Conservation (phyloP, 2,113 vertebrate species). For the Aldabrachelys gigantea region DNA sequence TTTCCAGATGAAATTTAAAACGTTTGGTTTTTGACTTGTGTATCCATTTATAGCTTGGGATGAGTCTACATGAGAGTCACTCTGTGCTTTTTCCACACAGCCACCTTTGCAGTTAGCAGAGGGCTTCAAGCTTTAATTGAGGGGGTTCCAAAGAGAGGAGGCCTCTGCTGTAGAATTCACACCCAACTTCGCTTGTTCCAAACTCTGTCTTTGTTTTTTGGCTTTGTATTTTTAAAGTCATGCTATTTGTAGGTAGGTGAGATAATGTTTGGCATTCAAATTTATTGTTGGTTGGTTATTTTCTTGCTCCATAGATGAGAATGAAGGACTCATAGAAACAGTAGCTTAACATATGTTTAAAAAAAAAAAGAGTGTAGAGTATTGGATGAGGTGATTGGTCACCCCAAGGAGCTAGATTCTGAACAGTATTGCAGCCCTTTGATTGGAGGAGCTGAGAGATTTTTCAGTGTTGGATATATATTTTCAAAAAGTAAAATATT, state of each 20-base stretch:
- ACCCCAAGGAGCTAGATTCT: background rate
- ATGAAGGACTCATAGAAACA: too few relatives aligned
- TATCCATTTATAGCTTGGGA: background rate
- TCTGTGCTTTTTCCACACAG: background rate
- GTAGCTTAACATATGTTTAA: background rate
- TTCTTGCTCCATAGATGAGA: background rate
- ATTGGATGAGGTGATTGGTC: background rate
- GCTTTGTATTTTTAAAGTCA: background rate
- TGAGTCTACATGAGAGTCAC: background rate
- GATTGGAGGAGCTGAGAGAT: accelerated
- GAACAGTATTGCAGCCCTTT: background rate
- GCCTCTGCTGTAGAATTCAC: too few relatives aligned
- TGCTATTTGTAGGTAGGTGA: background rate
- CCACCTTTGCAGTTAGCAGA: too few relatives aligned
- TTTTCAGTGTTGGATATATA: background rate
- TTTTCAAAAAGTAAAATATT: background rate
- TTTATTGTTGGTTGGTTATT: accelerated
- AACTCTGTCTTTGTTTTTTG: background rate
- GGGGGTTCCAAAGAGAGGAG: too few relatives aligned
- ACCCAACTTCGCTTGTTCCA: background rate
- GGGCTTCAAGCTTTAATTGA: too few relatives aligned
- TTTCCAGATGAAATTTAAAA: background rate
- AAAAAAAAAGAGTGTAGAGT: background rate
- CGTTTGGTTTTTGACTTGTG: background rate
- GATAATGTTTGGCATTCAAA: background rate